These are phyloP conservation scores for Typhlomys cinereus DNA, from an alignment of 2,113 vertebrate genomes.

Conservation along the genomic window DNA sequence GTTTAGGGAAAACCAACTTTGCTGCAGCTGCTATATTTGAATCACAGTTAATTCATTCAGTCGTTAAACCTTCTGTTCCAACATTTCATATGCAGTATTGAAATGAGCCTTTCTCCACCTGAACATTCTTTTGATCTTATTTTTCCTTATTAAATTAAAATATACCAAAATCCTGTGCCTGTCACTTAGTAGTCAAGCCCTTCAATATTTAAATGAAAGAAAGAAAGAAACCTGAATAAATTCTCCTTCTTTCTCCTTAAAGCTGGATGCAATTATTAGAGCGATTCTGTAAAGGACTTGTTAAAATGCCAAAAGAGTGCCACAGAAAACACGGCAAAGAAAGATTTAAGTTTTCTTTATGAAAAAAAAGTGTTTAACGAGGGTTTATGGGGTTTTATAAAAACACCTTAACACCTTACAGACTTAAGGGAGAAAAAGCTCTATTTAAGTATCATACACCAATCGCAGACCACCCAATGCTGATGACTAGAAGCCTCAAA, in stretches of 20 bases:
- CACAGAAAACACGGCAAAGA: constrained; percentile 78
- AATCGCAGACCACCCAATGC: constrained; percentile 84
- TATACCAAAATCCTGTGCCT: constrained; percentile 57
- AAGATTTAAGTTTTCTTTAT: constrained; percentile 84
- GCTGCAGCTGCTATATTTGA: constrained; percentile 7
- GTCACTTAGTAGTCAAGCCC: constrained; percentile 70
- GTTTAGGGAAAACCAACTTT: neutral
- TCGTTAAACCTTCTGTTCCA: constrained; percentile 67
- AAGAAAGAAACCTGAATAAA: constrained; percentile 74
- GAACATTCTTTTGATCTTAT: constrained; percentile 69
- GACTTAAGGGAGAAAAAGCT: constrained; percentile 80
- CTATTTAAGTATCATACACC: constrained; percentile 79
- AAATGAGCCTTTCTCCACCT: constrained; percentile 77
- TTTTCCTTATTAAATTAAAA: constrained; percentile 70
- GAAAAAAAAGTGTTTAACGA: constrained; percentile 82
- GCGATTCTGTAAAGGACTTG: constrained; percentile 80
- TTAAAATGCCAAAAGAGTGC: constrained; percentile 83
- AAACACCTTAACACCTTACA: constrained; percentile 86
- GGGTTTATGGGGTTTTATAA: constrained; percentile 84
- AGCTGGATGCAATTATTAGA: constrained; percentile 80
- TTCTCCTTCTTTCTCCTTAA: constrained; percentile 37
- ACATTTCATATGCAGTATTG: constrained; percentile 55
- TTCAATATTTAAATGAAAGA: constrained; percentile 51
- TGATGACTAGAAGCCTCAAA: constrained; percentile 78
- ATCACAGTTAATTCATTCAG: constrained; percentile 70